Evolutionary conservation across 2,797 vertebrate species (phyloP).

Genomic region (Antennarius maculatus): DNA sequence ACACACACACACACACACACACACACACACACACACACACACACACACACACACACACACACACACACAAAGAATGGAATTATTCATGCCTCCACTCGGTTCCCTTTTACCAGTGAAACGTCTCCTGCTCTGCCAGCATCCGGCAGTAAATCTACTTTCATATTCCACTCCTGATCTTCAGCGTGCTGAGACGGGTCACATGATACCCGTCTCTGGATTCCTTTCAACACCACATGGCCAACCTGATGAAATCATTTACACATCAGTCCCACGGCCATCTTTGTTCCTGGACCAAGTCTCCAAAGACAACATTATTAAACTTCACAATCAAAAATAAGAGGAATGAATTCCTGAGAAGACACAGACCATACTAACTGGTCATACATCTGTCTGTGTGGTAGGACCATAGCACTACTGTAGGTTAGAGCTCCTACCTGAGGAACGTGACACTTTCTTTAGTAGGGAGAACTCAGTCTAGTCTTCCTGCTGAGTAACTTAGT

Average conservation of each 20-base stretch:
- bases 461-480: too few species aligned
- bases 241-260: constrained; percentile 49
- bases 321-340: background rate
- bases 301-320: constrained; percentile 34
- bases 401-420: too few species aligned
- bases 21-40: too few species aligned
- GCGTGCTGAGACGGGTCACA: constrained; percentile 49
- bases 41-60: too few species aligned
- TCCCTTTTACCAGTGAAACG: constrained; percentile 73
- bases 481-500: too few species aligned
- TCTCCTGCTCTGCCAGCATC: constrained; percentile 66
- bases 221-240: constrained; percentile 42
- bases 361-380: too few species aligned
- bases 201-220: constrained; percentile 52
- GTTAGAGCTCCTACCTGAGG: too few species aligned
- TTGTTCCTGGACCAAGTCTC: constrained; percentile 33
- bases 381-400: too few species aligned
- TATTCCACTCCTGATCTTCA: constrained; percentile 62
- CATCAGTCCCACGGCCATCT: constrained; percentile 32
- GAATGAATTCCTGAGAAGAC: too few species aligned
- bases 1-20: too few species aligned
- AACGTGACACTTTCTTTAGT: too few species aligned
- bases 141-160: constrained; percentile 67
- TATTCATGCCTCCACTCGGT: constrained; percentile 53
- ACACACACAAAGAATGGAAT: constrained; percentile 24